phyloP scores from a whole-genome alignment of 2,888 invertebrate genomes.

The Schizaphis graminum region DNA sequence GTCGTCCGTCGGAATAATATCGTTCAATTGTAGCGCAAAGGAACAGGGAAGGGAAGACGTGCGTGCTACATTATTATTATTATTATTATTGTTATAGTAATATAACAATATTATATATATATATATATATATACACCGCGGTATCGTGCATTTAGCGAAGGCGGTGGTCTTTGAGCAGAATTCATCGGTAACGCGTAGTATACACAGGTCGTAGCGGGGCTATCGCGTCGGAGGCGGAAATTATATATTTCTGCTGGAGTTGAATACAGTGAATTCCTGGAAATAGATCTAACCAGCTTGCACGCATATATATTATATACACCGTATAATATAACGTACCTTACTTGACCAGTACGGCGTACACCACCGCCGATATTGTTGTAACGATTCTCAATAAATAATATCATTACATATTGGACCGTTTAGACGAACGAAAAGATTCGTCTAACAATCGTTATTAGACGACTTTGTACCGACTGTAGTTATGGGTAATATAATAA shows the following conservation, averaged over 20 bases:
- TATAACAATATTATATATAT: too few relatives aligned
- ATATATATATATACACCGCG: neutral
- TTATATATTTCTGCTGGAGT: constrained; percentile 14
- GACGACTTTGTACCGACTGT: neutral
- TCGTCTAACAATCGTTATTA: neutral
- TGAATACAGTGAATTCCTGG: neutral
- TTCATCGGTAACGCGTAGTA: neutral
- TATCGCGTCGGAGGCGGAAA: neutral
- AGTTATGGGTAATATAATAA: neutral
- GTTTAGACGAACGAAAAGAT: neutral
- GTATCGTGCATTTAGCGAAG: neutral
- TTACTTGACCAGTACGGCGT: neutral
- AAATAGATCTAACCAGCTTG: neutral
- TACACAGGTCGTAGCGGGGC: neutral
- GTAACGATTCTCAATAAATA: neutral
- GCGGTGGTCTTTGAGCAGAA: neutral
- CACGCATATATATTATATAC: neutral
- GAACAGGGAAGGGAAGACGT: neutral
- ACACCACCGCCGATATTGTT: neutral
- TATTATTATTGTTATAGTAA: neutral
- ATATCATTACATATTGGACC: neutral
- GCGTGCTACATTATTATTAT: neutral
- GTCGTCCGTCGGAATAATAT: neutral
- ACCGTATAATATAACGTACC: neutral
- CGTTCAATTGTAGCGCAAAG: neutral